These are phyloP conservation scores for Patiria pectinifera DNA, from an alignment of 53 echinoderm and acorn worm species.

Conservation along the genomic window DNA sequence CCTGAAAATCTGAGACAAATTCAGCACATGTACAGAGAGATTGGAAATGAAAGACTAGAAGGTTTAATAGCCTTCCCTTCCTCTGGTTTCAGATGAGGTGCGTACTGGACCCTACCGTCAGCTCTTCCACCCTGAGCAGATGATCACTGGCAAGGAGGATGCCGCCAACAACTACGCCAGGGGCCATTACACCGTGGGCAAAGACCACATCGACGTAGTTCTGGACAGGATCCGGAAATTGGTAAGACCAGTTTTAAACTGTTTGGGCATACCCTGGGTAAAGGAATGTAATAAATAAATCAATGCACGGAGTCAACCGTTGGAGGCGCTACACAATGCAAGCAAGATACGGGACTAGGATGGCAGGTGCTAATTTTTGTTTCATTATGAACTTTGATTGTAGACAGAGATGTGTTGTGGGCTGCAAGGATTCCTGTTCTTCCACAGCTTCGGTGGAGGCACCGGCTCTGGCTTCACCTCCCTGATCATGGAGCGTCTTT, in stretches of 20 bases:
- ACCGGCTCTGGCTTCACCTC: conserved; percentile 67
- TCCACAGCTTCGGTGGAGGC: conserved; percentile 65
- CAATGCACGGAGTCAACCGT: too few relatives aligned
- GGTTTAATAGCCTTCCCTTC: neutral
- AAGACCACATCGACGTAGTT: conserved; percentile 75
- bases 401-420: conserved; percentile 59
- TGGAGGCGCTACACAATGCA: too few relatives aligned
- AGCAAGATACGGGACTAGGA: neutral
- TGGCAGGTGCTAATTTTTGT: neutral
- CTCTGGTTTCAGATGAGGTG: conserved; percentile 73
- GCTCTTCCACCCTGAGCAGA: conserved; percentile 93
- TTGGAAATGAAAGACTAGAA: neutral
- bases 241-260: neutral
- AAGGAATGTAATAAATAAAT: too few relatives aligned
- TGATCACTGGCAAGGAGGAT: conserved; percentile 92
- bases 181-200: conserved; percentile 93
- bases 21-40: neutral
- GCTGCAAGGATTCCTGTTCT: conserved; percentile 67
- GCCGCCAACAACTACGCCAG: conserved; percentile 95
- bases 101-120: conserved; percentile 82
- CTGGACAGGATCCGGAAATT: conserved; percentile 75
- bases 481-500: conserved; percentile 64
- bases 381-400: neutral
- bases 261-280: too few relatives aligned
- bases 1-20: neutral